Base-by-base conservation (phyloP, 35 echinoderm and acorn worm genomes). In the Patiria miniata region DNA sequence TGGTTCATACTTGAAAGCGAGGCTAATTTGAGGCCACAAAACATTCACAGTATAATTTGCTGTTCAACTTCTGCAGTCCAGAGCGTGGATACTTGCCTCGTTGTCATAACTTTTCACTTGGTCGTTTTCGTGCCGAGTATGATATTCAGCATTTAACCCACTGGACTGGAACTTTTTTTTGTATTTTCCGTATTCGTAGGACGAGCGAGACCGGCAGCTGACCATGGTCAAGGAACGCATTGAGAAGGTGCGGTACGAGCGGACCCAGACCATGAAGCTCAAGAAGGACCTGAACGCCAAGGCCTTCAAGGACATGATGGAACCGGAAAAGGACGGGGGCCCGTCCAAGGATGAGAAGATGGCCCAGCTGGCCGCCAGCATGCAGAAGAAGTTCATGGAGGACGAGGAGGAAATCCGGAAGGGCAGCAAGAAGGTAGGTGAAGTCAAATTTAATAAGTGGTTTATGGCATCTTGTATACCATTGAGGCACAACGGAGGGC, bases 201-300 rank as follows among this genome's bases (percentile, higher is more conserved):
- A 94, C 37, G 96, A 98, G 79, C 82, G 92, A 3, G 89, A 94
- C 40, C 90, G 93, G 61, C 96, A 98, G 80, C 91, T 94, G n/a
- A 86, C 81, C 26, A 91, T 89, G 57, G 89, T 94, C 7, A 85
- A 78, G 79, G 92, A 94, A 19, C 58, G 92, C 32, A 91, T 98
- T 6, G 68, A 86, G 60, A 86, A 87, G 38, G 92, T 92, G 3
- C 83, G 89, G 8, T 94, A 89, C 83, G 95, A 97, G 86, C 78
- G 95, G 37, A 97, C 95, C 2, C 87, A 91, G 83, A 97, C 95
- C 19, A 97, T 93, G 88, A 88, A 91, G 53, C 47, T 83, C 21
- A 87, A 78, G 76, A 68, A 19, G 8, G 86, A 60, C 1, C 54
- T 28, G 33, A 80, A 94, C 9, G 79, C 44, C 8, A 91, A 94